phyloP scores from a whole-genome alignment of 2,888 invertebrate species.

The Heliconius aoede region DNA sequence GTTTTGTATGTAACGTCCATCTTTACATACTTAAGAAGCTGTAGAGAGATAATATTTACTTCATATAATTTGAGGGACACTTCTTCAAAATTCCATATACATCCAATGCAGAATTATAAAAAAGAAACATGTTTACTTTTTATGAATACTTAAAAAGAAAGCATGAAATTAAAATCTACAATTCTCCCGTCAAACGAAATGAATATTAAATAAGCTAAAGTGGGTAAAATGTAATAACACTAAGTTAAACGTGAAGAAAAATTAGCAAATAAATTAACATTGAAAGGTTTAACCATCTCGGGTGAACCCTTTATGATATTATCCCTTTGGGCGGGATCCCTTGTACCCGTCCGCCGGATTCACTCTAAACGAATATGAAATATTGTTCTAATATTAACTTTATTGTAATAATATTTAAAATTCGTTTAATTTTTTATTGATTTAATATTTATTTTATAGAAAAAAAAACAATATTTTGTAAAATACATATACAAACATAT shows the following conservation, averaged over 20 bases:
- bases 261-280: slow-evolving; percentile 77
- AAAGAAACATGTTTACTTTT: background rate
- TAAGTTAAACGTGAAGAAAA: slow-evolving; percentile 60
- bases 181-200: slow-evolving; percentile 14
- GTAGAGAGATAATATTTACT: no score
- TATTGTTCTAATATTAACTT: slow-evolving; percentile 46
- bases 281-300: slow-evolving; percentile 69
- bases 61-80: no score
- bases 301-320: slow-evolving; percentile 74
- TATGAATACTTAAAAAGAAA: background rate
- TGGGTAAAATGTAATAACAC: slow-evolving; percentile 38
- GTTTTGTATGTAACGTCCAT: no score
- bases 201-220: slow-evolving; percentile 30
- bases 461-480: no score
- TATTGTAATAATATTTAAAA: no score
- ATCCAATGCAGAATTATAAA: no score
- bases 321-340: slow-evolving; percentile 62
- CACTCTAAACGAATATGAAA: slow-evolving; percentile 58
- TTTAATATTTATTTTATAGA: no score
- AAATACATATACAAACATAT: background rate
- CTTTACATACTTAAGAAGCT: no score
- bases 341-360: slow-evolving; percentile 53
- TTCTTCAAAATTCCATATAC: no score
- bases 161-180: background rate
- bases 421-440: no score